Base-by-base conservation (phyloP, 1,140 invertebrate species). In the Heterodera schachtii region DNA sequence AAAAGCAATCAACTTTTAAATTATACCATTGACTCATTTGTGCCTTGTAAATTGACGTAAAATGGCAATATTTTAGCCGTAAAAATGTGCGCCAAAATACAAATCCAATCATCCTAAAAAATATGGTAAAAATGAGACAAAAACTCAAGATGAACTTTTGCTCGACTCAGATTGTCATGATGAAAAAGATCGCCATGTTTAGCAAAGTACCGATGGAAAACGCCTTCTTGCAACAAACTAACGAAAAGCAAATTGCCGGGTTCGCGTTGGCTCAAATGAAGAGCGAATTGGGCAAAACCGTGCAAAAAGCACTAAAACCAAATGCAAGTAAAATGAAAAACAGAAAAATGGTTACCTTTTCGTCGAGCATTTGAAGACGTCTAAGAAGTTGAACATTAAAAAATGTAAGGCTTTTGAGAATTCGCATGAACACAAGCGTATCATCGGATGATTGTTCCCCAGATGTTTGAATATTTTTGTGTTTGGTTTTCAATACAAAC, bases 171-270 rank as follows among this genome's bases (percentile, higher is more conserved):
- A 16, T 87, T 46, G 60, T 31, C 31, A n/a, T n/a, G 44, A 44
- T 84, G n/a, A 41, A 16, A 46, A 8, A 83, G 60, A 66, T 78
- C 60, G 3, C 80, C 31, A 31, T 31, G 41, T 47, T 81, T 75
- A 64, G 86, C 84, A 73, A 83, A 73, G 47, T 87, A 75, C 46
- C 80, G 44, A 73, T 89, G 89, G 66, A 89, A 81, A 47, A 80
- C 81, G 13, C 89, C 89, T 52, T 82, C 81, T 60, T 89, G 87
- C 41, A 89, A 79, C 13, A 89, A 78, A 70, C 86, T 75, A 44
- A 89, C 80, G 66, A 89, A 90, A 6, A 90, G 70, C 19, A 89
- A 76, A 79, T 90, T 89, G 49, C 88, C 88, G 8, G 89, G 88
- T 49, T 90, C 84, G 44, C 78, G 82, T 4, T 77, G 73, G 41